Base-by-base conservation (phyloP, 2,113 vertebrate genomes). In the Empidonax alnorum region DNA sequence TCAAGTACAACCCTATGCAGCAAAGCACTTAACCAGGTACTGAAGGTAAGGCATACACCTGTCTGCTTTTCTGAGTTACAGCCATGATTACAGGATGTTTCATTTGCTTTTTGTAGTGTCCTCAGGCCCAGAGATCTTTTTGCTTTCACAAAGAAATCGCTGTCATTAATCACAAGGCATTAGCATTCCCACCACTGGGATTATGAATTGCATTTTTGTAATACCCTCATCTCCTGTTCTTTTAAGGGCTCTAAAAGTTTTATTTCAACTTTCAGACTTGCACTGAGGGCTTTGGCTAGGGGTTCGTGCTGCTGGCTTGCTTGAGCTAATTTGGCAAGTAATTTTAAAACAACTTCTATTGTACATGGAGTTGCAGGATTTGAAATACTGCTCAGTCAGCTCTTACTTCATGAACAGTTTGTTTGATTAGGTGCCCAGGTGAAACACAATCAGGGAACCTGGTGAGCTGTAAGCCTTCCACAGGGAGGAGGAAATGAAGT, bases 321-420 rank as follows among this genome's bases (percentile, higher is more conserved):
- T 90, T 77, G 35, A 95, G 35, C 75, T 94, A 88, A 96, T 96
- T 90, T 96, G 90, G 94, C 93, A 94, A 93, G 59, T 80, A 72
- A 84, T 96, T 96, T 96, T 93, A 88, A 94, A 96, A 94, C 61
- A 84, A 84, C 56, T 94, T 71, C 79, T 89, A 67, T 74, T 92
- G 90, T 90, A 80, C 1, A 3, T 17, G 79, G 81, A 85, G 33
- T 77, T 89, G 37, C 62, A 68, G 63, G 58, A 9, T 77, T 94
- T 96, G 92, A 97, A 95, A 94, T 85, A 90, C 27, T 94, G 82
- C 53, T 93, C 50, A 7, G 90, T 93, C 94, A 96, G 90, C 91
- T 94, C 89, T 95, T 96, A 67, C 91, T 95, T 93, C 86, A 59
- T 84, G 83, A 90, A 56, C 0, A 5, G 35, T 78, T 88, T 92